These are phyloP conservation scores for Drosophila suboccidentalis DNA, from an alignment of 2,888 invertebrate genomes.

Conservation along the genomic window DNA sequence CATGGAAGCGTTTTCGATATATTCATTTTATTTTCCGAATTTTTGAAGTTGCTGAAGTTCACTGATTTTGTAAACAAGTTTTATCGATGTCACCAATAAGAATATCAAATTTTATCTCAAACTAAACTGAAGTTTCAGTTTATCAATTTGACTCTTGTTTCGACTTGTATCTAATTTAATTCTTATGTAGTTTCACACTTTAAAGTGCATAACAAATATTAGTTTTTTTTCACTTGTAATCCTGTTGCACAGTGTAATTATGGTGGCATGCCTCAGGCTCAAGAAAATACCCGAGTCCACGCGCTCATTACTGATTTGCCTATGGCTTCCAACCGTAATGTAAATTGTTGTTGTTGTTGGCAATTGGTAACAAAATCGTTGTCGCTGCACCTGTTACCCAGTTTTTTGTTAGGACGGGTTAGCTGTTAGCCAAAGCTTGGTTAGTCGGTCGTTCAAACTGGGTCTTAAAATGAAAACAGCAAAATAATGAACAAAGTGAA, in stretches of 20 bases:
- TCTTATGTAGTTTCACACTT: background rate
- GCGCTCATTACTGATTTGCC: conserved; percentile 34
- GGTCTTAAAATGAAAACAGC: conserved; percentile 55
- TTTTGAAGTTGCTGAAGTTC: no score
- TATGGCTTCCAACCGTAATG: conserved; percentile 71
- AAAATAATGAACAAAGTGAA: conserved; percentile 12
- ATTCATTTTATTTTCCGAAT: no score
- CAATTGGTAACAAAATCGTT: conserved; percentile 61
- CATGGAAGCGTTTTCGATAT: no score
- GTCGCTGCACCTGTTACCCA: conserved; percentile 76
- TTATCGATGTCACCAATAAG: no score
- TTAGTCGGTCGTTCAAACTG: conserved; percentile 73
- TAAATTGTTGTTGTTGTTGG: conserved; percentile 11
- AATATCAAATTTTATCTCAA: no score
- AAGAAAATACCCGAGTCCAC: conserved; percentile 13
- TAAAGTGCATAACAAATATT: background rate
- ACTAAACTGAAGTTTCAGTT: no score
- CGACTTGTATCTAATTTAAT: background rate
- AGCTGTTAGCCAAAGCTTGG: conserved; percentile 50
- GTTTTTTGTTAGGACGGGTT: conserved; percentile 51
- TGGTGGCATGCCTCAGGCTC: conserved; percentile 30
- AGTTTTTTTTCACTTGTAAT: conserved; percentile 13
- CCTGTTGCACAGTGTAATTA: conserved; percentile 50
- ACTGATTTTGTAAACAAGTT: no score
- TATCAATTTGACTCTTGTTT: no score